Evolutionary conservation across 2,113 vertebrate species (phyloP), one percentile per base, ranked within the genome.

Genomic region (Ascaphus truei): DNA sequence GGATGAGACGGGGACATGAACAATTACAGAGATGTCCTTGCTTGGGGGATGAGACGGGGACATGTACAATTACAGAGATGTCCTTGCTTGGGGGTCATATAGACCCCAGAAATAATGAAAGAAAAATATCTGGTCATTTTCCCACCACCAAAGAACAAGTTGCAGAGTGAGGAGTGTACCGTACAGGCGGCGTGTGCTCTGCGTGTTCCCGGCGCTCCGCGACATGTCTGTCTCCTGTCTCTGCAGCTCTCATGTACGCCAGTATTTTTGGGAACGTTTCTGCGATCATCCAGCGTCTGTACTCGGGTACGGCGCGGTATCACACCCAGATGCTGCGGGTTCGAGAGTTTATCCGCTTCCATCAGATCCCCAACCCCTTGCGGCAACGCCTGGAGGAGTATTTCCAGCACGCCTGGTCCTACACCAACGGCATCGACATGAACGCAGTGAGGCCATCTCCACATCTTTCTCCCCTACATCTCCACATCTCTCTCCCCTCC

Each of bases 251-350:
- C 65, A 95, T 95, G 93, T 95, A 94, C 1, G 92, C 93, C 87
- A 95, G 94, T 30, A 95, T 95, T 82, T 95, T 95, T 15, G 93
- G 94, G 45, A 95, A 95, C 3, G 93, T 95, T 15, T 95, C 94
- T 0, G 94, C 93, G 71, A 95, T 94, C 79, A 95, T 94, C 85
- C 94, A 94, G 88, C 83, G 93, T 4, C 80, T 94, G 12, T 95
- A 95, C 82, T 95, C 92, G 0, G 94, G 94, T 27, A 94, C 93
- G 0, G 92, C 93, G 2, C 89, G 93, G 26, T 95, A 95, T 83
- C 92, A 95, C 90, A 93, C 92, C 0, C 93, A 95, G 86, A 94
- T 95, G 93, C 83, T 95, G 48, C 75, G 93, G 0, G 92, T 95
- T 11, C 76, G 91, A 1, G 90, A 92, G 77, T 93, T 93, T 77